Conservation (phyloP, 2,888 invertebrate species). For the Dynastes tityus region DNA sequence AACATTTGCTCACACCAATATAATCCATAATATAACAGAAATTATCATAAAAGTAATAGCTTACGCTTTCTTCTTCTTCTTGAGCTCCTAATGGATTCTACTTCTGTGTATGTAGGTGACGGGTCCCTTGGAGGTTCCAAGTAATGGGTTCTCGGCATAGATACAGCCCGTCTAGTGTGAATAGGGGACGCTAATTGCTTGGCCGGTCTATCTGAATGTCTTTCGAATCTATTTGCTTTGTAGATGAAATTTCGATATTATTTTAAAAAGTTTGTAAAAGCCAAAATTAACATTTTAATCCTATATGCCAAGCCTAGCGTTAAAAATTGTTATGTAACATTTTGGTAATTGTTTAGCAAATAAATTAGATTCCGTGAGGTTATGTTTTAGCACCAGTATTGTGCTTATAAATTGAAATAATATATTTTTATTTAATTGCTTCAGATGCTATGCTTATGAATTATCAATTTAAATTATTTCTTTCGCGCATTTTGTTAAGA, state of each 20-base stretch:
- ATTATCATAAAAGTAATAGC: neutral
- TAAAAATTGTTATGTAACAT: no score
- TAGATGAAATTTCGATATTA: neutral
- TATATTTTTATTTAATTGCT: no score
- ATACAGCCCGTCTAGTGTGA: conserved; percentile 59
- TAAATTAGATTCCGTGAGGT: no score
- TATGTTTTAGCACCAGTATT: no score
- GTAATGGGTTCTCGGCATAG: conserved; percentile 62
- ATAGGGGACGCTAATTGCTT: conserved; percentile 37
- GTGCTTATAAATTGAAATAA: no score
- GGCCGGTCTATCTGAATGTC: conserved; percentile 30
- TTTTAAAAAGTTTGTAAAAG: no score
- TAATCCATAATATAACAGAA: neutral
- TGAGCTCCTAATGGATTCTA: conserved; percentile 28
- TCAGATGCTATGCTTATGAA: no score
- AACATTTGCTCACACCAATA: no score
- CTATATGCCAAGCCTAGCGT: no score
- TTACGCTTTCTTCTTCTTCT: conserved; percentile 41
- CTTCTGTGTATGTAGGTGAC: conserved; percentile 59
- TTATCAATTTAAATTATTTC: no score
- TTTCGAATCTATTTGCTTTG: conserved; percentile 44
- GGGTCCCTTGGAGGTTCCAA: conserved; percentile 64
- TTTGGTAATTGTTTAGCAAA: no score
- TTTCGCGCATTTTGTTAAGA: neutral
- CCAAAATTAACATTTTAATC: no score